Evolutionary conservation across 2,888 invertebrate genomes (phyloP).

Genomic region (Liopterus haemorrhoidalis): DNA sequence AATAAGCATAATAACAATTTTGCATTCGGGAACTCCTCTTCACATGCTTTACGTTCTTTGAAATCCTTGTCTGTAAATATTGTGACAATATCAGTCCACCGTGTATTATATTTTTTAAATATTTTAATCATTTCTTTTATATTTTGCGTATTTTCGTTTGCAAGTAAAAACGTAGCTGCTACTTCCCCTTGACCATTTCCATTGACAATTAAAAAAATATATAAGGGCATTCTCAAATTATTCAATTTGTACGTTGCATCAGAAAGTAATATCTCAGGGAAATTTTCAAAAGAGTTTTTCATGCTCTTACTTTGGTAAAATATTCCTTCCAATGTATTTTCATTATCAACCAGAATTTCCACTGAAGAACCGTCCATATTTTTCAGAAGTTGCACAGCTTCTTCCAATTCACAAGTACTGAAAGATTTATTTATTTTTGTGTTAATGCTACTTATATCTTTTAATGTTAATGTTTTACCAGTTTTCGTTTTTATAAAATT

Average conservation of each 20-base stretch:
- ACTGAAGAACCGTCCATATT: too few species aligned
- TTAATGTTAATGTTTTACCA: too few species aligned
- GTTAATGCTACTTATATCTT: too few species aligned
- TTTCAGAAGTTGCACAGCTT: too few species aligned
- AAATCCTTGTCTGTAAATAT: slow-evolving; percentile 21
- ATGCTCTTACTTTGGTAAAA: slow-evolving; percentile 11
- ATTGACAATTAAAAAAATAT: slow-evolving; percentile 14
- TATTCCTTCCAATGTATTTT: slow-evolving; percentile 8
- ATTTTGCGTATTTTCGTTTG: slow-evolving; percentile 11
- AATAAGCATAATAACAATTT: slow-evolving; percentile 16
- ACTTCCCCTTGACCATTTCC: slow-evolving; percentile 16
- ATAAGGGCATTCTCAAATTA: slow-evolving; percentile 16
- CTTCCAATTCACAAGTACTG: too few species aligned
- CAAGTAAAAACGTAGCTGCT: slow-evolving; percentile 17
- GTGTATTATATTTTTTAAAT: too few species aligned
- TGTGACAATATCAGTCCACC: too few species aligned
- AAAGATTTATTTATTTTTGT: too few species aligned
- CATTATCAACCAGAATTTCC: slow-evolving; percentile 6
- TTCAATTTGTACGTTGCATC: slow-evolving; percentile 17
- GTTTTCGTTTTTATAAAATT: too few species aligned
- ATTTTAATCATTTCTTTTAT: too few species aligned
- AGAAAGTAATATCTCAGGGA: slow-evolving; percentile 9
- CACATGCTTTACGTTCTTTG: slow-evolving; percentile 13
- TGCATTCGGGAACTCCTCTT: slow-evolving; percentile 14
- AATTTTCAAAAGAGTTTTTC: slow-evolving; percentile 6